These are phyloP conservation scores for Athene cunicularia DNA, from an alignment of 2,113 vertebrate species.

Conservation along the genomic window DNA sequence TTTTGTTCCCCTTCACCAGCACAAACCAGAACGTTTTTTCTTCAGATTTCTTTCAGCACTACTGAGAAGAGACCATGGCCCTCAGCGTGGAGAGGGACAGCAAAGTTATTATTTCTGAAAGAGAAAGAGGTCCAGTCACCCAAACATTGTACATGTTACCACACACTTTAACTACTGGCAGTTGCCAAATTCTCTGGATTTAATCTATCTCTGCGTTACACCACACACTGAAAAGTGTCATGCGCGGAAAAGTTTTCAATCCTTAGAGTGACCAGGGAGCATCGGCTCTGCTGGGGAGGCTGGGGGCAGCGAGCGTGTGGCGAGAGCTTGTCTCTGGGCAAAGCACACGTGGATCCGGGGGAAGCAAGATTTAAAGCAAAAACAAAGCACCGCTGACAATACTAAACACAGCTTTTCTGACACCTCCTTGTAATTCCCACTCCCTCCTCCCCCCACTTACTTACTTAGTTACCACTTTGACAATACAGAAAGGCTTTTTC, in stretches of 20 bases:
- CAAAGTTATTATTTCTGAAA: neutral
- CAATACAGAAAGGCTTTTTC: neutral
- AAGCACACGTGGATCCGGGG: neutral
- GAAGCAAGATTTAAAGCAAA: neutral
- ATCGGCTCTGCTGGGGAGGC: accelerated
- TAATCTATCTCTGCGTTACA: accelerated
- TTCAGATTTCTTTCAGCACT: neutral
- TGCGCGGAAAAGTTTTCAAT: accelerated
- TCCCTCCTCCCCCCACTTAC: neutral
- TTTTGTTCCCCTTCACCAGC: neutral
- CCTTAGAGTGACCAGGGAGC: accelerated
- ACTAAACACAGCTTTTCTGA: slow-evolving; percentile 23
- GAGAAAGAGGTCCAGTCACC: neutral
- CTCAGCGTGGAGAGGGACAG: neutral
- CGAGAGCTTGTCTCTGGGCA: neutral
- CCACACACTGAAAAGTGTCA: neutral
- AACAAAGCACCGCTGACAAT: neutral
- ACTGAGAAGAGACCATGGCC: accelerated
- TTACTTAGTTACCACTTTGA: neutral
- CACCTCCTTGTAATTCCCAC: slow-evolving; percentile 6
- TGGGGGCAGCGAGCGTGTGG: accelerated
- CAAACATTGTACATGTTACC: accelerated
- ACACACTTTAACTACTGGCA: neutral
- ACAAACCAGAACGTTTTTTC: accelerated
- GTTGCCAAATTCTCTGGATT: neutral